Conservation (phyloP, 2,797 vertebrate genomes). For the Okamejei kenojei region DNA sequence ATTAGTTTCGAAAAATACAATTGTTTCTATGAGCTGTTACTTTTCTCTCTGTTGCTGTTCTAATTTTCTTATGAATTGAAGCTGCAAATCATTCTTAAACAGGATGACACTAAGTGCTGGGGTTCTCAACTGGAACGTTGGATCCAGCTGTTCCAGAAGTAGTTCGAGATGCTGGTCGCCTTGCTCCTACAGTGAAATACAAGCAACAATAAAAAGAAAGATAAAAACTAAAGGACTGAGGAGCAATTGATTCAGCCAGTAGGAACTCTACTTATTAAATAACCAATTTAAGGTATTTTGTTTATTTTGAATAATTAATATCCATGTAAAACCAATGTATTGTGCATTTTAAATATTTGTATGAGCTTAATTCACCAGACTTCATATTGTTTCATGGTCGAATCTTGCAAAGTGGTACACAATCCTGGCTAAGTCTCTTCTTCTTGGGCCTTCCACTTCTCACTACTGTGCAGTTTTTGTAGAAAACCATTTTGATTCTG, state of each 20-base stretch:
- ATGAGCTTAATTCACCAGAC: not conserved
- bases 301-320: not conserved
- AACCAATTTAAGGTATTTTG: not conserved
- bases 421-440: not conserved
- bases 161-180: constrained; percentile 37
- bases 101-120: constrained; percentile 29
- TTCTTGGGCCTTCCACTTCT: not conserved
- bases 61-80: not conserved
- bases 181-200: constrained; percentile 40
- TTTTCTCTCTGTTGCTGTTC: not conserved
- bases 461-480: not conserved
- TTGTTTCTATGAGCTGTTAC: constrained; percentile 39
- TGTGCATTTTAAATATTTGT: not conserved
- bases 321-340: not conserved
- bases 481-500: not conserved
- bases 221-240: not conserved
- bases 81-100: not conserved
- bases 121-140: constrained; percentile 37
- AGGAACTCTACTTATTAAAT: not conserved
- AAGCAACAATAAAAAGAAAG: constrained; percentile 30
- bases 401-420: not conserved
- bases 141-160: constrained; percentile 39
- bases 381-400: not conserved
- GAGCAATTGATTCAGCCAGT: not conserved
- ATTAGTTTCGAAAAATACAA: constrained; percentile 34